A percentile compares a stretch with the other conserved stretches of the same genome.
These are phyloP conservation scores for Drosophila sucinea DNA, from an alignment of 1,140 invertebrate species.

Conservation along the genomic window DNA sequence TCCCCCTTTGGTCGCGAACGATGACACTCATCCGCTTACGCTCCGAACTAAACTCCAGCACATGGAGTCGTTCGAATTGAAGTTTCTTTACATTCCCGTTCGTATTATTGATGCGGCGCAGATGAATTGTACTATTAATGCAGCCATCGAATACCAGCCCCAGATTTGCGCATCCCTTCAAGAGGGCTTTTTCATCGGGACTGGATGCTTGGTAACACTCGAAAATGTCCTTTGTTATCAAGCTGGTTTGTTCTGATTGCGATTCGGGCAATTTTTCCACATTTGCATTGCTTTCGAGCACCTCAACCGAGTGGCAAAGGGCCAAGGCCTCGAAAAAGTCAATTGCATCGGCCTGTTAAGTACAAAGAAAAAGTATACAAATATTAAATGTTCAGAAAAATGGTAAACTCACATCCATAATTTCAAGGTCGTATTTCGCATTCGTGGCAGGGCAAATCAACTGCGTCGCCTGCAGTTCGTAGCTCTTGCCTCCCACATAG, in stretches of 20 bases:
- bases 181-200: slow-evolving; percentile 93
- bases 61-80: slow-evolving; percentile 93
- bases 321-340: slow-evolving; percentile 89
- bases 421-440: slow-evolving; percentile 72
- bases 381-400: not conserved
- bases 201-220: slow-evolving; percentile 87
- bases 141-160: slow-evolving; percentile 87
- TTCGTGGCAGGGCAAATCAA: slow-evolving; percentile 81
- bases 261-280: slow-evolving; percentile 8
- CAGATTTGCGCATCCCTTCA: slow-evolving; percentile 89
- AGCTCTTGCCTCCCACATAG: slow-evolving; percentile 92
- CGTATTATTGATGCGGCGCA: slow-evolving; percentile 80
- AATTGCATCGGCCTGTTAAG: slow-evolving; percentile 45
- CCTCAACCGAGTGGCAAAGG: slow-evolving; percentile 91
- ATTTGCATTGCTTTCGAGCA: slow-evolving; percentile 71
- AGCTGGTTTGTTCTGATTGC: slow-evolving; percentile 24
- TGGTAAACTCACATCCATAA: slow-evolving; percentile 68
- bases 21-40: slow-evolving; percentile 97
- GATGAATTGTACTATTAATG: slow-evolving; percentile 57
- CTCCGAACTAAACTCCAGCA: slow-evolving; percentile 97
- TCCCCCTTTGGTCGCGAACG: slow-evolving; percentile 88
- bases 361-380: not conserved
- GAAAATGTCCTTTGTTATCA: slow-evolving; percentile 34
- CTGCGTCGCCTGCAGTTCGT: slow-evolving; percentile 83
- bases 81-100: slow-evolving; percentile 50